Evolutionary conservation across 2,888 invertebrate genomes (phyloP).

Genomic region (Uloborus plumipes): DNA sequence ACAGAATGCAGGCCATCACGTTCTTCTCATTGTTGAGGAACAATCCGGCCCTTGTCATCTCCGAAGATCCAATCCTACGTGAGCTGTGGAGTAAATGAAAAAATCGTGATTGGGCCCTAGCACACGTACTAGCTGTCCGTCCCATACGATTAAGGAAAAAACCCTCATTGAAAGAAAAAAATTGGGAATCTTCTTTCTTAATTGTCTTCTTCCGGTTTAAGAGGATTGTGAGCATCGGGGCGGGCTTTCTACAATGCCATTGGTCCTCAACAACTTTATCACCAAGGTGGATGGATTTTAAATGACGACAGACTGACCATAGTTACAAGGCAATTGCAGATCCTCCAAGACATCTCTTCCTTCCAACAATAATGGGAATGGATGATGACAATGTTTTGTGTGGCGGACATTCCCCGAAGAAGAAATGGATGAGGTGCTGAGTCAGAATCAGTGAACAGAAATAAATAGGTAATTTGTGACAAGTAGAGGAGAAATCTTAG

Average conservation of each 20-base stretch:
- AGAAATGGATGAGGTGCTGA: too few relatives aligned
- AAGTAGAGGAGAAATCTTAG: too few relatives aligned
- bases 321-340: too few relatives aligned
- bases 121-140: constrained; percentile 35
- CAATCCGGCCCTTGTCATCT: too few relatives aligned
- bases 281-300: constrained; percentile 30
- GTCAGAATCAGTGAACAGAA: too few relatives aligned
- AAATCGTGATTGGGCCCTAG: constrained; percentile 50
- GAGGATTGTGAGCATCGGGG: constrained; percentile 8
- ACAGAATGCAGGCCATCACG: too few relatives aligned
- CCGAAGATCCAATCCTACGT: constrained; percentile 10
- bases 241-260: constrained; percentile 13
- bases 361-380: too few relatives aligned
- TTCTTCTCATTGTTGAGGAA: too few relatives aligned
- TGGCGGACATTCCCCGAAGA: too few relatives aligned
- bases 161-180: constrained; percentile 17
- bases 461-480: too few relatives aligned
- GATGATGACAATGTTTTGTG: too few relatives aligned
- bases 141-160: constrained; percentile 36
- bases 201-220: constrained; percentile 46
- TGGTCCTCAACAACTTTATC: constrained; percentile 50
- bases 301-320: constrained; percentile 19
- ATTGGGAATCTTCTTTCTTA: constrained; percentile 39
- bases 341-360: too few relatives aligned
- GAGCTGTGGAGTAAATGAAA: constrained; percentile 32